A percentile compares a stretch with the other conserved stretches of the same genome.
Conservation (phyloP, 2,888 invertebrate genomes). For the Dendrolimus houi region DNA sequence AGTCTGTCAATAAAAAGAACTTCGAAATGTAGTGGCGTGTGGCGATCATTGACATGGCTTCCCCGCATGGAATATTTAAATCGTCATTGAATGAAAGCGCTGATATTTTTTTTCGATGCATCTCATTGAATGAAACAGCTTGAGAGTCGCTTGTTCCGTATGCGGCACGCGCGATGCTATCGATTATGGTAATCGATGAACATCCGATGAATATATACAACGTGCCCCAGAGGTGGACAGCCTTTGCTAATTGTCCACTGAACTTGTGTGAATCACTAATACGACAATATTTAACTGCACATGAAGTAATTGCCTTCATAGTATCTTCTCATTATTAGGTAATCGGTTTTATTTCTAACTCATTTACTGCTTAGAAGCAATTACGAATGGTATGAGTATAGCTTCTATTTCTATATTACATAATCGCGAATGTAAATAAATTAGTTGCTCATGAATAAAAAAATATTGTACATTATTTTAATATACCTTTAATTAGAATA, state of each 20-base stretch:
- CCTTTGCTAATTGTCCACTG: constrained; percentile 75
- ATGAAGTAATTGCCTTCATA: too few species aligned
- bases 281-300: constrained; percentile 34
- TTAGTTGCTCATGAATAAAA: too few species aligned
- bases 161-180: constrained; percentile 67
- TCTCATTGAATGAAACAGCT: constrained; percentile 49
- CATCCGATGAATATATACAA: constrained; percentile 74
- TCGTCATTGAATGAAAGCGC: constrained; percentile 19
- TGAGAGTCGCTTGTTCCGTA: constrained; percentile 51
- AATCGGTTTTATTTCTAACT: too few species aligned
- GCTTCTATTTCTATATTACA: too few species aligned
- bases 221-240: constrained; percentile 70
- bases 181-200: constrained; percentile 73
- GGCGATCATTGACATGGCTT: background rate
- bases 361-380: too few species aligned
- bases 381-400: too few species aligned
- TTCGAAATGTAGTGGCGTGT: background rate
- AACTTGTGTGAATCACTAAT: constrained; percentile 69
- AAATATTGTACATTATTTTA: too few species aligned
- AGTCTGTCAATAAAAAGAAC: background rate
- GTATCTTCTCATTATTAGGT: too few species aligned
- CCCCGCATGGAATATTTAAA: background rate
- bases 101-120: constrained; percentile 30
- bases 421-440: too few species aligned
- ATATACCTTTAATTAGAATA: too few species aligned